Percentiles rank a stretch among this genome's conserved stretches.
phyloP scores from a whole-genome alignment of 1,140 invertebrate species.

The Leptoteleia sp. region DNA sequence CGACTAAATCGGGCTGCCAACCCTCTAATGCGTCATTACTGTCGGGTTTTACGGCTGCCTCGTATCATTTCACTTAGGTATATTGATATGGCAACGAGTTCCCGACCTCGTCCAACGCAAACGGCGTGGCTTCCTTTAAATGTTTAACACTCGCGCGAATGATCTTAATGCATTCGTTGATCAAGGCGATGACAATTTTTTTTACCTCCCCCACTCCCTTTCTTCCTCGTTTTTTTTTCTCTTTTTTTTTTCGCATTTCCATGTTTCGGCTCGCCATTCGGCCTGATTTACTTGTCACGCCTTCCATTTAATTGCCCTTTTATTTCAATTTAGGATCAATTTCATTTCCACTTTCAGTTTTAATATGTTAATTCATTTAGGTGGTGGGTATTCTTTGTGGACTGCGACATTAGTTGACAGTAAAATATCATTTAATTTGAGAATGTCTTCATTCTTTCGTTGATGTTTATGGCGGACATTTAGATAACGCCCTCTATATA shows the following conservation, averaged over 20 bases:
- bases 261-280: too few relatives aligned
- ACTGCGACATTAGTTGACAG: too few relatives aligned
- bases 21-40: constrained; percentile 82
- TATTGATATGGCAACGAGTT: constrained; percentile 82
- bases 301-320: too few relatives aligned
- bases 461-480: too few relatives aligned
- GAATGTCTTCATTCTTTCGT: too few relatives aligned
- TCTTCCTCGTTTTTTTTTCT: constrained; percentile 7
- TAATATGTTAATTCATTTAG: too few relatives aligned
- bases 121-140: constrained; percentile 70
- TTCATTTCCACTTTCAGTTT: too few relatives aligned
- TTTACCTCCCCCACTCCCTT: constrained; percentile 25
- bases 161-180: constrained; percentile 64
- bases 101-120: constrained; percentile 72
- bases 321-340: too few relatives aligned
- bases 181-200: constrained; percentile 51
- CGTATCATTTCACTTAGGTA: constrained; percentile 83
- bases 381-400: too few relatives aligned
- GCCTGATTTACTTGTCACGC: too few relatives aligned
- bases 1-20: constrained; percentile 80
- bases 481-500: too few relatives aligned
- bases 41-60: constrained; percentile 81
- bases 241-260: background rate
- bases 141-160: constrained; percentile 68
- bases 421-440: too few relatives aligned